These are phyloP conservation scores for Gila robusta DNA, from an alignment of 2,797 vertebrate genomes.

Conservation along the genomic window DNA sequence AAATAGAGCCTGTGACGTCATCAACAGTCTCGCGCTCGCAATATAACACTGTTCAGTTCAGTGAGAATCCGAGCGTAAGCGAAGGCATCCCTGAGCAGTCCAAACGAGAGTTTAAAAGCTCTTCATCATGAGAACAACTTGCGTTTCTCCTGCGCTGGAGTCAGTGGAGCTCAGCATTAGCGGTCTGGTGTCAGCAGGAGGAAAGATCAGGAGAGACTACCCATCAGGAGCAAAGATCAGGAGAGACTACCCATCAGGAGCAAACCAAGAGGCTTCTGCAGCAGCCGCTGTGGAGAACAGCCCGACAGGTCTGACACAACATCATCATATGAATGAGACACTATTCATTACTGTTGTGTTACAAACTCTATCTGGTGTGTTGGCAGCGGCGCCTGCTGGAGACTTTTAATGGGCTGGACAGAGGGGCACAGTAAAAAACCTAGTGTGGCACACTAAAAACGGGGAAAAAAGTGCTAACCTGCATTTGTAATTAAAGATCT, in stretches of 20 bases:
- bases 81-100: no score
- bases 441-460: not conserved
- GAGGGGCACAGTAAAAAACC: not conserved
- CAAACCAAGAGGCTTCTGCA: not conserved
- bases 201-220: not conserved
- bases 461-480: not conserved
- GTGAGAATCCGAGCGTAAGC: not conserved
- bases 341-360: no score
- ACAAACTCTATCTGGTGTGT: no score
- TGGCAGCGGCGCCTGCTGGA: not conserved
- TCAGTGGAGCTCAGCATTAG: not conserved
- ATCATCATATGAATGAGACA: no score
- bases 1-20: no score
- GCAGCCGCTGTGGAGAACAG: not conserved
- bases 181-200: not conserved
- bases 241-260: not conserved
- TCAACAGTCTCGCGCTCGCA: no score
- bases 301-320: not conserved
- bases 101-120: not conserved
- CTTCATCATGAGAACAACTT: not conserved
- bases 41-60: not conserved
- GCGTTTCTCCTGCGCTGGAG: not conserved
- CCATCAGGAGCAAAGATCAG: not conserved
- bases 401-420: not conserved
- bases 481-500: not conserved